Evolutionary conservation across 2,113 vertebrate genomes (phyloP).

Genomic region (Chlorocebus sabaeus): DNA sequence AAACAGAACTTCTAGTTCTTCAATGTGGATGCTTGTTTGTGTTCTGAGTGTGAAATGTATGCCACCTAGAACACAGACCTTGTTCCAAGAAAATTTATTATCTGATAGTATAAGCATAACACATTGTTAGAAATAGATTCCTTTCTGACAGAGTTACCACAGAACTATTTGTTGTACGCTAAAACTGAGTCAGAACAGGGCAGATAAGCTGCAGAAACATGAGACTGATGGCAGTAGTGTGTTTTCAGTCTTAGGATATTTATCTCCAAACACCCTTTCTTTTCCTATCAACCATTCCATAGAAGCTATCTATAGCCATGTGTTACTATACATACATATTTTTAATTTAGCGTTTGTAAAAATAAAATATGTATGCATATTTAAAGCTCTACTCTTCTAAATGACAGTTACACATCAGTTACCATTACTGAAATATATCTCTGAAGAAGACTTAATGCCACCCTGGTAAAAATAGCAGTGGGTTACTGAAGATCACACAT

Average conservation of each 20-base stretch:
- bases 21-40: constrained; percentile 69
- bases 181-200: neutral
- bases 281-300: neutral
- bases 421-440: neutral
- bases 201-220: neutral
- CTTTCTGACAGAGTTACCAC: too few relatives aligned
- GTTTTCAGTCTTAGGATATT: neutral
- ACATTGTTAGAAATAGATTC: constrained; percentile 65
- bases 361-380: neutral
- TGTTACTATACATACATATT: neutral
- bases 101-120: constrained; percentile 71
- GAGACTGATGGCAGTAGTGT: accelerated
- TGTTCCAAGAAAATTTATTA: constrained; percentile 73
- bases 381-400: neutral
- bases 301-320: neutral
- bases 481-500: neutral
- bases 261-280: neutral
- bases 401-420: neutral
- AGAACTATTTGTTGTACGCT: neutral
- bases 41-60: constrained; percentile 75
- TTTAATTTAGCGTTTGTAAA: neutral
- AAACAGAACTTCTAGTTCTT: constrained; percentile 73
- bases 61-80: constrained; percentile 67
- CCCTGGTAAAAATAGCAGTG: neutral
- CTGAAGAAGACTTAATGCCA: neutral